Conservation (phyloP, 2,888 invertebrate species). For the Amiota mariae region DNA sequence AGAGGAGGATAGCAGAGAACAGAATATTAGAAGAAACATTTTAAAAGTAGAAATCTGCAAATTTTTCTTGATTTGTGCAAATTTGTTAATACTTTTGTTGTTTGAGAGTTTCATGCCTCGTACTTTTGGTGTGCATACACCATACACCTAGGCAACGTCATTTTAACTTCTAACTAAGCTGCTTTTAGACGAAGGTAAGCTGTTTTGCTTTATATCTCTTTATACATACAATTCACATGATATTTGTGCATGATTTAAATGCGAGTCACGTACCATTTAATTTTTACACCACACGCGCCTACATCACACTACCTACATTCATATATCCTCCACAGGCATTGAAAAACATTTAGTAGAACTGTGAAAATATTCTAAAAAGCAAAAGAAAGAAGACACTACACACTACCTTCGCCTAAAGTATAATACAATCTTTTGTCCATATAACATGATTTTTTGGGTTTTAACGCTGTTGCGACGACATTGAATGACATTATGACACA, state of each 20-base stretch:
- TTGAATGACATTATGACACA: conserved; percentile 11
- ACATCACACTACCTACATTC: neutral
- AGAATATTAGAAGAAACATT: neutral
- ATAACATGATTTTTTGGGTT: too few relatives aligned
- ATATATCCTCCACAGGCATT: neutral
- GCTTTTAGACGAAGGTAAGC: too few relatives aligned
- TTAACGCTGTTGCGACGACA: neutral
- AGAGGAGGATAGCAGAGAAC: neutral
- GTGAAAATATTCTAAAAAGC: neutral
- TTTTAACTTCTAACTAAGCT: too few relatives aligned
- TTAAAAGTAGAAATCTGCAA: conserved; percentile 19
- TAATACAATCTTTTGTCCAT: too few relatives aligned
- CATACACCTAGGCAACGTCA: too few relatives aligned
- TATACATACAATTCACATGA: too few relatives aligned
- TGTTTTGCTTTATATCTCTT: too few relatives aligned
- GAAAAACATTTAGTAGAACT: neutral
- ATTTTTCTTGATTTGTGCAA: conserved; percentile 32
- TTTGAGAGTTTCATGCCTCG: neutral
- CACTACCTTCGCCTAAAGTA: too few relatives aligned
- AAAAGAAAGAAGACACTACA: neutral
- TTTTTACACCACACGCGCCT: conserved; percentile 26
- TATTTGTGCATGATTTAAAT: conserved; percentile 21
- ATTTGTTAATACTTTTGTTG: conserved; percentile 38
- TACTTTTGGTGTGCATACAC: too few relatives aligned
- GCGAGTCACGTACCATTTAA: conserved; percentile 40